phyloP scores from a whole-genome alignment of 2,113 vertebrate genomes.

The Loxodonta africana region DNA sequence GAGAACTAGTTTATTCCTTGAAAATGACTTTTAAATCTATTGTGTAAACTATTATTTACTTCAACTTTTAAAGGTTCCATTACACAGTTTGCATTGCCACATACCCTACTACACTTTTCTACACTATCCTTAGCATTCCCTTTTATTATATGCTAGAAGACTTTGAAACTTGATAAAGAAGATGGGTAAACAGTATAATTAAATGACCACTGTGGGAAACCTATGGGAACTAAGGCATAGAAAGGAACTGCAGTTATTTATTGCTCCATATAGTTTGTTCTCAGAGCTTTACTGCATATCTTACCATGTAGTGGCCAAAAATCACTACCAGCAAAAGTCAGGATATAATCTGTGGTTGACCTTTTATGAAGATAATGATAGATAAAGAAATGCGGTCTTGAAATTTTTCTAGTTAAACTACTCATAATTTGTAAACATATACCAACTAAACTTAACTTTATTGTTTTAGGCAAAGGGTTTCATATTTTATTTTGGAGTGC shows the following conservation, averaged over 20 bases:
- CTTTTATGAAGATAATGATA: slow-evolving; percentile 88
- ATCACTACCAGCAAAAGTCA: slow-evolving; percentile 81
- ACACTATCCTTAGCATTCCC: not conserved
- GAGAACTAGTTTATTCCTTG: not conserved
- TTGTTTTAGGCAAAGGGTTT: slow-evolving; percentile 77
- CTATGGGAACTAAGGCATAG: slow-evolving; percentile 30
- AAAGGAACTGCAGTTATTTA: slow-evolving; percentile 40
- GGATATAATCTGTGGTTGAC: slow-evolving; percentile 88
- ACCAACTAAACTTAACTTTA: slow-evolving; percentile 79
- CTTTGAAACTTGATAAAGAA: slow-evolving; percentile 60
- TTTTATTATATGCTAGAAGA: slow-evolving; percentile 39
- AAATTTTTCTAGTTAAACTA: slow-evolving; percentile 86
- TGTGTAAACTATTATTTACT: not conserved
- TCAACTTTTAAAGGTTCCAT: not conserved
- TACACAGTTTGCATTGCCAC: not conserved
- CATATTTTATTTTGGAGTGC: slow-evolving; percentile 65
- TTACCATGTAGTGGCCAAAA: slow-evolving; percentile 81
- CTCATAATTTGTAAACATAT: slow-evolving; percentile 86
- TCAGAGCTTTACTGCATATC: slow-evolving; percentile 80
- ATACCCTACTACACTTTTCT: not conserved
- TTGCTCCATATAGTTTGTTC: slow-evolving; percentile 73
- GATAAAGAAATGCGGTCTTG: slow-evolving; percentile 79
- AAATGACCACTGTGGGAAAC: slow-evolving; percentile 46
- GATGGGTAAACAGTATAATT: slow-evolving; percentile 53
- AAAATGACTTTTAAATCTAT: slow-evolving; percentile 17